Evolutionary conservation across 2,113 vertebrate species (phyloP).

Genomic region (Oryzias curvinotus): DNA sequence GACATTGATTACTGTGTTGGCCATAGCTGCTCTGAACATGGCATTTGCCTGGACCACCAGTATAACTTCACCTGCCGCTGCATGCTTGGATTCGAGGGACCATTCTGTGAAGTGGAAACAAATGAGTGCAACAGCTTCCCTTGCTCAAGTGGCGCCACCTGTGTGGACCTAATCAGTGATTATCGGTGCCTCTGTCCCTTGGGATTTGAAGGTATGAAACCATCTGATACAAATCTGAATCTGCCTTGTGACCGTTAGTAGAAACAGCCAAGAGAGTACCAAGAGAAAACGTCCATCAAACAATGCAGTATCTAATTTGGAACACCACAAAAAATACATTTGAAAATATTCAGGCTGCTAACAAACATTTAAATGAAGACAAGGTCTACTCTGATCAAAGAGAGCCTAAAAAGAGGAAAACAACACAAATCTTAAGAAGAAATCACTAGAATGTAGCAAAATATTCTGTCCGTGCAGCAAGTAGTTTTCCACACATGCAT

Average conservation of each 20-base stretch:
- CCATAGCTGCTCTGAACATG: slow-evolving; percentile 71
- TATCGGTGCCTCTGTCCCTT: slow-evolving; percentile 75
- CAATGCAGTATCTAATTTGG: too few species aligned
- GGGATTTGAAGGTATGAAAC: slow-evolving; percentile 79
- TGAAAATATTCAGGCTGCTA: too few species aligned
- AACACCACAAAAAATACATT: too few species aligned
- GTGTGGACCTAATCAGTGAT: slow-evolving; percentile 70
- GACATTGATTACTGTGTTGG: slow-evolving; percentile 71
- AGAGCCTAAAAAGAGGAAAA: too few species aligned
- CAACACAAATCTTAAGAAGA: too few species aligned
- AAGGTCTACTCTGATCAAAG: too few species aligned
- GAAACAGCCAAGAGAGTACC: slow-evolving; percentile 2
- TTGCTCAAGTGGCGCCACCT: slow-evolving; percentile 76
- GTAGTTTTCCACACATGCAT: too few species aligned
- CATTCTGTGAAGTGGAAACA: slow-evolving; percentile 75
- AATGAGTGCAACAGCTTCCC: slow-evolving; percentile 78
- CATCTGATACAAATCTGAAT: slow-evolving; percentile 44
- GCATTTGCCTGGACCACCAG: slow-evolving; percentile 70
- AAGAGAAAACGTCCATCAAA: too few species aligned
- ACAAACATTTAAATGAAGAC: too few species aligned
- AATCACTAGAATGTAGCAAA: too few species aligned
- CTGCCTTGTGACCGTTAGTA: slow-evolving; percentile 23
- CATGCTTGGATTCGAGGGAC: slow-evolving; percentile 75
- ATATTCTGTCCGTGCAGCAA: too few species aligned
- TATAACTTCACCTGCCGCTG: slow-evolving; percentile 79